Evolutionary conservation across 2,113 vertebrate genomes (phyloP), one percentile per base, ranked within the genome.

Genomic region (Colaptes auratus): DNA sequence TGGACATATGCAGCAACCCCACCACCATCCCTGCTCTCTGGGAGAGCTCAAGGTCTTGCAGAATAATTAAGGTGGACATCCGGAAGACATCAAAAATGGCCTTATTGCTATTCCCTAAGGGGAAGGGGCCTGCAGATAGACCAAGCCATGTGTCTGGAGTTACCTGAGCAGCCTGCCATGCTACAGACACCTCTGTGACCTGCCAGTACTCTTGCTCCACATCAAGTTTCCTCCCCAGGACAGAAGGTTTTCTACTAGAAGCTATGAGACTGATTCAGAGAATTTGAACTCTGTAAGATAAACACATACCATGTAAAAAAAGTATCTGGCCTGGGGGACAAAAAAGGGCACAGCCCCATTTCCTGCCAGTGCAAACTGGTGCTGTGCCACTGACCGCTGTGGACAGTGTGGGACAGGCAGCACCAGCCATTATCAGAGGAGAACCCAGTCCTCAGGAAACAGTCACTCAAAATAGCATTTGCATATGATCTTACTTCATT

Each of bases 151-250:
- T 2, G 0, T 10, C 21, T 28, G 28, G 25, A 48, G 75, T 71
- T 27, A 36, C 24, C 9, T 4, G 9, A 72, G 73, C 42, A 74
- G 63, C 28, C 58, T 4, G 11, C 9, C 52, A 27, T 0, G 1
- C 55, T 14, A n/a, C n/a, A 55, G 80, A n/a, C 18, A 55, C 12
- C 58, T 39, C 52, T 0, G 0, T 7, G 31, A 58, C 69, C 74
- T 24, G 73, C 31, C 4, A 1, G 64, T 3, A 1, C 35, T 16
- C 33, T 20, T 5, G 3, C 33, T 53, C 48, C 0, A 0, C 33
- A 67, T 23, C 44, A 58, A 15, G 15, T 21, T 82, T 78, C 86
- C 77, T 95, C 30, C 28, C 16, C 55, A 46, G 39, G 24, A 73
- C 24, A 58, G 42, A 36, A 77, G 35, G 30, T 82, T 80, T 93